Conservation (phyloP, 2,888 invertebrate species). For the Xanthia icteritia region DNA sequence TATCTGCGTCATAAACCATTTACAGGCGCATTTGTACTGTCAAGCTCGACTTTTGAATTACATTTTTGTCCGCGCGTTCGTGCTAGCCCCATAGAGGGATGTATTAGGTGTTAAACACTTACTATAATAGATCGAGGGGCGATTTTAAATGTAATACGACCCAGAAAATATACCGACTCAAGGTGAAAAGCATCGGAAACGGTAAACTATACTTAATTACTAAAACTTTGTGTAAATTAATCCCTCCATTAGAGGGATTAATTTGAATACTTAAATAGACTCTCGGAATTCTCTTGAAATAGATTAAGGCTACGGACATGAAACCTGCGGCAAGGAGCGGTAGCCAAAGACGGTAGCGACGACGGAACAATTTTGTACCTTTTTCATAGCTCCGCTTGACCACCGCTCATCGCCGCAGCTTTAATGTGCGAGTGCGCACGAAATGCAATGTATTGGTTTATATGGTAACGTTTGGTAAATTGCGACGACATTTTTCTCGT, state of each 20-base stretch:
- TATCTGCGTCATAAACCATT: not conserved
- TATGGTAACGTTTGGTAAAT: no score
- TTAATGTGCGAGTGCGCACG: no score
- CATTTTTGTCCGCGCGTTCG: not conserved
- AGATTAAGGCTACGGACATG: no score
- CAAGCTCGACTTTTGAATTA: not conserved
- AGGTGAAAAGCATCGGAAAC: not conserved
- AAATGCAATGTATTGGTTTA: no score
- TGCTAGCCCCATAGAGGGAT: not conserved
- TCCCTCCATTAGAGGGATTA: not conserved
- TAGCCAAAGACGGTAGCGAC: no score
- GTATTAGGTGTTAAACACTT: constrained; percentile 2
- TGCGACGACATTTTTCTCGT: no score
- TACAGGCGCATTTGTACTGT: not conserved
- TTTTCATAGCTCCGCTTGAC: no score
- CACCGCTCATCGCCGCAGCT: no score
- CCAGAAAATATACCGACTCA: not conserved
- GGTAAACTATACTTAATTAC: not conserved
- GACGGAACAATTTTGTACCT: no score
- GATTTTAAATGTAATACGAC: not conserved
- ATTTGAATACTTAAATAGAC: constrained; percentile 18
- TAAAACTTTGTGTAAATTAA: not conserved
- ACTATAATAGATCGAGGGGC: constrained; percentile 7
- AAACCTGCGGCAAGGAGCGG: no score
- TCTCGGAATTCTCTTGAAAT: constrained; percentile 3